Base-by-base conservation (phyloP, 1,140 invertebrate species). In the Medauroidea extradentata region DNA sequence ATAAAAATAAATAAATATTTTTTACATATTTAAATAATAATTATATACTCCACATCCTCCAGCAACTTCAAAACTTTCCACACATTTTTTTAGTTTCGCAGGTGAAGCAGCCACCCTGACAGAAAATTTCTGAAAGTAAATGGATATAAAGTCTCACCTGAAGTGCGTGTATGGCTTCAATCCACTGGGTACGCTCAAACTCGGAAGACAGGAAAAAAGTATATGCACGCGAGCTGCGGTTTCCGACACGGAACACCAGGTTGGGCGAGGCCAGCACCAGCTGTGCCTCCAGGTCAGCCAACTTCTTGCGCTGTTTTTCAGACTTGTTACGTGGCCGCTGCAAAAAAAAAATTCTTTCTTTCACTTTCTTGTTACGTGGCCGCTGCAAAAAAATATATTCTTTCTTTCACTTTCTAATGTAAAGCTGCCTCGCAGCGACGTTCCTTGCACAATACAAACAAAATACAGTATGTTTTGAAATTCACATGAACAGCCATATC, bases 121-220 rank as follows among this genome's bases (percentile, higher is more conserved):
- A n/a, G n/a, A n/a, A n/a, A n/a, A n/a, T n/a, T n/a, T n/a, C n/a
- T n/a, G n/a, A n/a, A n/a, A n/a, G n/a, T n/a, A n/a, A n/a, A n/a
- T n/a, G n/a, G n/a, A n/a, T n/a, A n/a, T 79, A 92, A 88, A n/a
- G n/a, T n/a, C n/a, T 24, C 25, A 55, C 53, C 53, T 55, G 53
- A 54, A 94, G 75, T 14, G 88, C 88, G 61, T 87, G 83, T 59
- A 97, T 91, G 3, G 93, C 90, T 73, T 96, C 93, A 61, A 91
- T 87, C 94, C 94, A 96, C 71, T 95, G 92, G 44, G 89, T 89
- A 57, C 93, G 80, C 75, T 96, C 94, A 73, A 92, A 97, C 76
- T 96, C 92, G 1, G 93, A 95, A 56, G 91, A 93, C 61, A 96
- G 79, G 73, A 95, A 94, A 73, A 97, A 94, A 27, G 88, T 89